Base-by-base conservation (phyloP, 1,140 invertebrate species). In the Babylonia areolata region DNA sequence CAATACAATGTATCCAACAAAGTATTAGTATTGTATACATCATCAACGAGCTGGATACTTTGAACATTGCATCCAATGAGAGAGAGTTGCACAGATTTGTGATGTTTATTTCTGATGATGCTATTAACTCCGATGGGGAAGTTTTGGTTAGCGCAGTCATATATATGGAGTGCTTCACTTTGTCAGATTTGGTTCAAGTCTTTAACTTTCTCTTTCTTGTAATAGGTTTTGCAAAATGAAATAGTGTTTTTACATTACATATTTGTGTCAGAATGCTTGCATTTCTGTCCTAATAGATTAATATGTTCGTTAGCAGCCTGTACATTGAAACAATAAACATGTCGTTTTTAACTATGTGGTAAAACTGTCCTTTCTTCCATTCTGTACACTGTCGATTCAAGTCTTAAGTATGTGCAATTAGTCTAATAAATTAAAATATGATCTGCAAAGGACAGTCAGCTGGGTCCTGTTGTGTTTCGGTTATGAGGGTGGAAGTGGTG, bases 321-420 rank as follows among this genome's bases (percentile, higher is more conserved):
- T 64, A 64, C 28, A 64, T 64, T 64, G 58, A 77, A 77, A 15
- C 40, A 77, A 77, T 6, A 77, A 40, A 77, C 23, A 35, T 6
- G 58, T 64, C 28, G 58, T 64, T 23, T 64, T 77, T 28, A 77
- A 77, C 28, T 46, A 28, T 80, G 20, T 80, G 46, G 40, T 80
- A 39, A n/a, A 54, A 83, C 40, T 64, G 69, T 73, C 81, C 9
- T 35, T 83, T 69, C 15, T 71, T 71, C 54, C 39, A 69, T 83
- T 64, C 81, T 71, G 81, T 73, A 83, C 69, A 69, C 69, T 31
- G 58, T 71, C 81, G 51, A 39, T 69, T 58, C 28, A 83, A 71
- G 58, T 64, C 23, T 83, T 54, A 35, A 80, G 46, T 83, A 71
- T 83, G 81, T 83, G 81, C 58, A 83, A 83, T 40, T 83, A 83